Conservation (phyloP, 2,797 vertebrate genomes). For the Oreochromis grahami region DNA sequence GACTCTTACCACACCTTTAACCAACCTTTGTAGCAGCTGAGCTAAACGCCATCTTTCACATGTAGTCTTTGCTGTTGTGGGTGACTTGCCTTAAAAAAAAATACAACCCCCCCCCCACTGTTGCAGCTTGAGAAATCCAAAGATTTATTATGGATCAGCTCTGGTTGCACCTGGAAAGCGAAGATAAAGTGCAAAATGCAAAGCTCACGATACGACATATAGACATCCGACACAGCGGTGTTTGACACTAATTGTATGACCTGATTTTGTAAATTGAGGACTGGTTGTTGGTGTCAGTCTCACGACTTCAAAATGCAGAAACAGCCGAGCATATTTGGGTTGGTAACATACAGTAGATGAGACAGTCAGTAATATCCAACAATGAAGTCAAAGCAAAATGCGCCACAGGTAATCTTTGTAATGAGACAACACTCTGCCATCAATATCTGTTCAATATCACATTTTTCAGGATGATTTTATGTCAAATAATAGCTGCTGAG, state of each 20-base stretch:
- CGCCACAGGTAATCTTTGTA: background rate
- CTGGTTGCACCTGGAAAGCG: accelerated
- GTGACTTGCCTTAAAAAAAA: background rate
- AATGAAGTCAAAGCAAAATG: background rate
- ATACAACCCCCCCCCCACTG: background rate
- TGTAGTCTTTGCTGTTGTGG: accelerated
- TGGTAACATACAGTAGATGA: background rate
- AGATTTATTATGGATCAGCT: background rate
- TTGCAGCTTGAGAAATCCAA: background rate
- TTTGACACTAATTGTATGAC: background rate
- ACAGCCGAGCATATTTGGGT: background rate
- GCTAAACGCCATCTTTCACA: background rate
- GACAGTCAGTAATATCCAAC: accelerated
- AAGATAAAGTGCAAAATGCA: accelerated
- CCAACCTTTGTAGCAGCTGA: background rate
- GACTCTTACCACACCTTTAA: accelerated
- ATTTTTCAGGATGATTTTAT: background rate
- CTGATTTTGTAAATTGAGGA: background rate
- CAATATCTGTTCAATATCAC: background rate
- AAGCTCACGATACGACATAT: background rate
- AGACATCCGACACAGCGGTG: accelerated
- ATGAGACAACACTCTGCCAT: background rate
- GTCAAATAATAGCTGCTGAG: background rate
- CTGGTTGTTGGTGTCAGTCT: background rate
- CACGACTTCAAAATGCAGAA: background rate